Evolutionary conservation across 1,140 invertebrate species (phyloP), one percentile per base, ranked within the genome.

Genomic region (Diachasma alloeum): DNA sequence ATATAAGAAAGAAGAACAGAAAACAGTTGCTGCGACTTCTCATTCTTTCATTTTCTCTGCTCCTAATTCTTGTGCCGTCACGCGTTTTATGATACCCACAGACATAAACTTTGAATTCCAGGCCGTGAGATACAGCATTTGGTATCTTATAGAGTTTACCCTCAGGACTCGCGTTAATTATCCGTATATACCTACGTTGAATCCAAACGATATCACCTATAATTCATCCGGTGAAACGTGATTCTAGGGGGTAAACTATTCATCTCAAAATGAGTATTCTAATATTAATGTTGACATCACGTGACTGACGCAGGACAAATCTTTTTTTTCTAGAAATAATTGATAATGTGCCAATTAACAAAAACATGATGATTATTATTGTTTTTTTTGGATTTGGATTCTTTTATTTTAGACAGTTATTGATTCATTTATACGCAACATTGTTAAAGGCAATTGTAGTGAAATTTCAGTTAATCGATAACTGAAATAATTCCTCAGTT

Each of bases 41-140:
- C 59, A 63, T 63, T 63, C 59, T 63, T 63, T 63, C 59, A 24
- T 24, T 63, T 63, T 24, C 66, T 67, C 72, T 67, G 73, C 73
- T 84, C 84, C 83, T 85, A 84, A 84, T 85, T 85, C 83, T 84
- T 84, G 82, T 82, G 81, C 82, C 84, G 83, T 84, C 83, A 84
- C 83, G 83, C 83, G 80, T 85, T 84, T 85, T 84, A 85, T 82
- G 81, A 83, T 82, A 83, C 83, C 81, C 79, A 81, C 84, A 82
- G 82, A 83, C 82, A 85, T 85, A 84, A 85, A 84, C 82, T 84
- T 84, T 83, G 81, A 80, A 85, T 85, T 84, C 84, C 83, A 83
- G 77, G 74, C 69, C 77, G 71, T 74, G 37, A 76, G 81, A 79
- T 81, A 81, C 80, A 31, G 76, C 80, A 79, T 79, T 69, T 74